Evolutionary conservation across 2,888 invertebrate genomes (phyloP), one percentile per base, ranked within the genome.

Genomic region (Drosophila paracracens): DNA sequence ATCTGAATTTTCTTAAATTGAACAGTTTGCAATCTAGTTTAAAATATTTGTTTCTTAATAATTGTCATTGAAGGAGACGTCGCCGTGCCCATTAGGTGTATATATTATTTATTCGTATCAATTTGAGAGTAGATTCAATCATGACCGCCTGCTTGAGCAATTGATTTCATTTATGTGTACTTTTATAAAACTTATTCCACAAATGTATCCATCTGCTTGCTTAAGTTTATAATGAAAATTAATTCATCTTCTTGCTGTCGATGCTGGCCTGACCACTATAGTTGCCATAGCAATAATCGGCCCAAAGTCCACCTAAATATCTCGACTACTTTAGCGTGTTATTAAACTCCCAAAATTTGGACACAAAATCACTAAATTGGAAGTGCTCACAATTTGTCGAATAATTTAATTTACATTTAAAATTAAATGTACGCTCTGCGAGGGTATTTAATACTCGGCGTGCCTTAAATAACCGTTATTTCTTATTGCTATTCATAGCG

Each of bases 401-500:
- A 3, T 18, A 8, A 3, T 38, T 38, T 8, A 38, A 38, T 8
- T 38, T 18, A 1, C 8, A 8, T 0, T 18, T 38, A 3, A 18
- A 38, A 8, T 38, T 3, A 18, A 38, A 8, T 38, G 3, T 10
- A 1, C 21, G 21, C 10, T 54, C 36, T 27, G 35, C 35, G 3
- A 25, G 25, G 29, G 1, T 18, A 35, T 25, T 10, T 36, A 2
- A 18, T 54, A 6, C 2, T 0, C 3, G 43, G 11, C 0, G 11
- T n/a, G n/a, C 11, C n/a, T 43, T 21, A 21, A 43, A 21, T 31
- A 35, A 51, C 1, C 3, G 4, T 13, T 27, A 3, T 29, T 16
- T 54, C 1, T 35, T 25, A 21, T 13, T 27, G 46, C 21, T 6
- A 5, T 48, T 53, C 11, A 18, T 6, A 89, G 90, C 74, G 77